Base-by-base conservation (phyloP, 2,113 vertebrate species). In the Paedocypris sp. region DNA sequence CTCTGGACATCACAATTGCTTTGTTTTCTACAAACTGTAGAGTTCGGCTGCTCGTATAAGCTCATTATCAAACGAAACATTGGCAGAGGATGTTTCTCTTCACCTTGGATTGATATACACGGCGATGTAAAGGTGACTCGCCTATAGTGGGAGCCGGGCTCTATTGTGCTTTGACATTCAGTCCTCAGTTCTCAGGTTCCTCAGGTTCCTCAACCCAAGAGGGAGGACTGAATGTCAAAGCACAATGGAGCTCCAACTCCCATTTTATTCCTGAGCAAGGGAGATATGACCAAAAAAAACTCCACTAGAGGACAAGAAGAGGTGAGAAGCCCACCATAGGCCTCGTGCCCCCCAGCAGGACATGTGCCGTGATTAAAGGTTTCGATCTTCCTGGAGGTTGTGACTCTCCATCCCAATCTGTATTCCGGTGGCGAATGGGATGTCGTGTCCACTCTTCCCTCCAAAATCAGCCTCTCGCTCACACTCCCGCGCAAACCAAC, bases 341-440 rank as follows among this genome's bases (percentile, higher is more conserved):
- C 53, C 35, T 68, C 70, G 59, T 57, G 20, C 66, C 73, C 69
- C 59, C 46, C 62, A 66, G 75, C 77, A 65, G 54, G 65, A 69
- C 64, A 78, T 62, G 67, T 72, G 75, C 70, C 62, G 38, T 71
- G 71, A 81, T 78, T 77, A 76, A 64, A 72, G 77, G 77, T 77
- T 45, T 75, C 67, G 58, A 60, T 67, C 42, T 66, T 73, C 66
- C 72, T 60, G 59, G 15, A 25, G 16, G 32, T 47, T 15, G 22
- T 53, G 12, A 61, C 50, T 61, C 25, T 29, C 12, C 49, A 47
- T 72, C 58, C 41, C 43, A 47, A 42, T 43, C 20, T 41, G 57
- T 56, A 42, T 51, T 56, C 36, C 50, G 57, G 9, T 53, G 33
- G 33, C 39, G 32, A 38, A 49, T 33, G 52, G n/a, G 39, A 16